These are phyloP conservation scores for Halictus quadricinctus DNA, from an alignment of 2,888 invertebrate species.

Conservation along the genomic window DNA sequence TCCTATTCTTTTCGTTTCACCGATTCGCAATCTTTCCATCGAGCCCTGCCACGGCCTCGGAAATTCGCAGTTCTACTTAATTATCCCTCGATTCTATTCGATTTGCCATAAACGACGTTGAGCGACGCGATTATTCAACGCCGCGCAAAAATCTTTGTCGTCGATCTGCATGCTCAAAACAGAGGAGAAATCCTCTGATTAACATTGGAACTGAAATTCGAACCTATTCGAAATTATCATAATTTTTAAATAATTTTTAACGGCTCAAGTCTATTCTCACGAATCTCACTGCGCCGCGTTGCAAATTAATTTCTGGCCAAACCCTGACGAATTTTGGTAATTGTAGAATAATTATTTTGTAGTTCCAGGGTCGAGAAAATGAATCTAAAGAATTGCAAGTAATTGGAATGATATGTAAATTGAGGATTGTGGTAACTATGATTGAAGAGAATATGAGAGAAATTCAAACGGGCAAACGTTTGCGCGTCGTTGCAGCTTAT, in stretches of 20 bases:
- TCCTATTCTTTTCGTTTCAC: conserved; percentile 37
- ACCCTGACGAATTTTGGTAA: neutral
- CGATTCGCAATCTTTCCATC: conserved; percentile 43
- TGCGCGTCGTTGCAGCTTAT: neutral
- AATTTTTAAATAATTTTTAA: neutral
- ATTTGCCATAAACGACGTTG: conserved; percentile 48
- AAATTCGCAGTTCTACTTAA: conserved; percentile 40
- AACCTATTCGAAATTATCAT: neutral
- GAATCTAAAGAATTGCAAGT: neutral
- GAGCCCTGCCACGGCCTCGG: conserved; percentile 55
- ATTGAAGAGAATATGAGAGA: neutral
- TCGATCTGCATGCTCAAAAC: neutral
- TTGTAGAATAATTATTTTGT: neutral
- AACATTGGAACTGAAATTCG: neutral
- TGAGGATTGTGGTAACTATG: neutral
- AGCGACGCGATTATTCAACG: conserved; percentile 5
- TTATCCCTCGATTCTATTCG: conserved; percentile 47
- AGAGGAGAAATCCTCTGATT: neutral
- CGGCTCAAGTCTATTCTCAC: neutral
- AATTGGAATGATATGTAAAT: neutral
- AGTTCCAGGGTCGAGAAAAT: neutral
- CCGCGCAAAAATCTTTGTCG: neutral
- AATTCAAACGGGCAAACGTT: neutral
- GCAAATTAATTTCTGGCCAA: neutral
- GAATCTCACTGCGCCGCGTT: too few relatives aligned